Evolutionary conservation across 2,888 invertebrate species (phyloP).

Genomic region (Deladenus siricidicola): DNA sequence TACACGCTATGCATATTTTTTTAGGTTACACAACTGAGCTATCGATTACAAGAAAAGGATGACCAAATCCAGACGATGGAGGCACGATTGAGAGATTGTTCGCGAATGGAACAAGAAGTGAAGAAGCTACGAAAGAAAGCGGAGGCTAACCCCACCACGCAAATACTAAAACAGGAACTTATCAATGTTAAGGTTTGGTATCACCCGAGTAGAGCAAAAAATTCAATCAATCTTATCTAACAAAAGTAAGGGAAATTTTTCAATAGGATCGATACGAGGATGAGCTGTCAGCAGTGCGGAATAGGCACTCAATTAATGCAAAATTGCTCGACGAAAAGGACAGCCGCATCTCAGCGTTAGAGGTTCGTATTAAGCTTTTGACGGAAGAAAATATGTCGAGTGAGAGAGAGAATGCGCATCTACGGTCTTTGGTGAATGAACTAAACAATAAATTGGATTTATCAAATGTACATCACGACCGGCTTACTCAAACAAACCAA

Average conservation of each 20-base stretch:
- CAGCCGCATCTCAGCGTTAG: slow-evolving; percentile 18
- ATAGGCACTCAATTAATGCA: slow-evolving; percentile 4
- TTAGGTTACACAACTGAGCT: slow-evolving; percentile 37
- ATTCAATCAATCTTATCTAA: too few species aligned
- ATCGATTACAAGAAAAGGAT: slow-evolving; percentile 32
- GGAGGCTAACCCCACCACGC: slow-evolving; percentile 62
- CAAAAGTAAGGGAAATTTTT: too few species aligned
- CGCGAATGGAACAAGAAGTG: slow-evolving; percentile 58
- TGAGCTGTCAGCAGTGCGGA: slow-evolving; percentile 17
- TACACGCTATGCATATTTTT: slow-evolving; percentile 1
- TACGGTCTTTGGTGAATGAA: slow-evolving; percentile 14
- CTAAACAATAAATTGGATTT: slow-evolving; percentile 16
- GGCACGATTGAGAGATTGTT: slow-evolving; percentile 21
- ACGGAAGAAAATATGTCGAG: slow-evolving; percentile 24
- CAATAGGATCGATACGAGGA: slow-evolving; percentile 19
- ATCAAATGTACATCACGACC: neutral
- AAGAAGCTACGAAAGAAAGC: slow-evolving; percentile 54
- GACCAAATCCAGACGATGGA: slow-evolving; percentile 12
- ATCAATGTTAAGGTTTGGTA: slow-evolving; percentile 31
- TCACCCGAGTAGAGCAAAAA: too few species aligned
- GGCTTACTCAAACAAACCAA: neutral
- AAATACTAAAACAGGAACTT: slow-evolving; percentile 34
- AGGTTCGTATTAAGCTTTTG: slow-evolving; percentile 23
- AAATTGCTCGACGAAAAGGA: slow-evolving; percentile 19
- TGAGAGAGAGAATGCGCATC: slow-evolving; percentile 28